Evolutionary conservation across 35 echinoderm and acorn worm genomes (phyloP).

Genomic region (Antedon bifida): DNA sequence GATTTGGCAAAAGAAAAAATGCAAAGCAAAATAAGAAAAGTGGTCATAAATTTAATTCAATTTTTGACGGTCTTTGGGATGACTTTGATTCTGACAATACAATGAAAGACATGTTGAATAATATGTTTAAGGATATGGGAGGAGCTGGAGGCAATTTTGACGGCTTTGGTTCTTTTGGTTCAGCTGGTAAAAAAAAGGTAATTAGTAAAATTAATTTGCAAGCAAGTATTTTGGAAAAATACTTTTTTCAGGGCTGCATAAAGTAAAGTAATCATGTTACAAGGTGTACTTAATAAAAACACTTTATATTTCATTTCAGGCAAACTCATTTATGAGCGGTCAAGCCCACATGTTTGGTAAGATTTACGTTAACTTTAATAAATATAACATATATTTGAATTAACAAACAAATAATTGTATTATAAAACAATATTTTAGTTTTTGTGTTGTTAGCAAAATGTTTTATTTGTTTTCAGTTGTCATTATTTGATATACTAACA

Average conservation of each 20-base stretch:
- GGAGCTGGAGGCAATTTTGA: neutral
- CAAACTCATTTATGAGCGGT: neutral
- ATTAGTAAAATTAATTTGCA: neutral
- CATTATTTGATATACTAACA: neutral
- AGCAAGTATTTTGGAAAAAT: no score
- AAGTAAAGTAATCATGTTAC: no score
- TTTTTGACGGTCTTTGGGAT: neutral
- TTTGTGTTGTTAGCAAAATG: no score
- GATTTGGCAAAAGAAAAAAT: neutral
- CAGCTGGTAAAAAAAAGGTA: neutral
- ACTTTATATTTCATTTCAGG: neutral
- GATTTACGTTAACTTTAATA: neutral
- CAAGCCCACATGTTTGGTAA: neutral
- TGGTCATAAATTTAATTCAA: conserved; percentile 37
- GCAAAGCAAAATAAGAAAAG: neutral
- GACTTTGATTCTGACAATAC: neutral
- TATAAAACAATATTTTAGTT: no score
- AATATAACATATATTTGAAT: no score
- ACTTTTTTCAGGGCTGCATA: no score
- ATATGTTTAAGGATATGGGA: neutral
- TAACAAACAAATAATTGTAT: no score
- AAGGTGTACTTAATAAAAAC: no score
- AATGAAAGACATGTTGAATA: neutral
- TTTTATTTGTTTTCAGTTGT: neutral
- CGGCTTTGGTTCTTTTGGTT: neutral